A percentile compares a stretch with the other conserved stretches of the same genome.
phyloP scores from a whole-genome alignment of 2,888 invertebrate genomes.

The Protonemura montana region DNA sequence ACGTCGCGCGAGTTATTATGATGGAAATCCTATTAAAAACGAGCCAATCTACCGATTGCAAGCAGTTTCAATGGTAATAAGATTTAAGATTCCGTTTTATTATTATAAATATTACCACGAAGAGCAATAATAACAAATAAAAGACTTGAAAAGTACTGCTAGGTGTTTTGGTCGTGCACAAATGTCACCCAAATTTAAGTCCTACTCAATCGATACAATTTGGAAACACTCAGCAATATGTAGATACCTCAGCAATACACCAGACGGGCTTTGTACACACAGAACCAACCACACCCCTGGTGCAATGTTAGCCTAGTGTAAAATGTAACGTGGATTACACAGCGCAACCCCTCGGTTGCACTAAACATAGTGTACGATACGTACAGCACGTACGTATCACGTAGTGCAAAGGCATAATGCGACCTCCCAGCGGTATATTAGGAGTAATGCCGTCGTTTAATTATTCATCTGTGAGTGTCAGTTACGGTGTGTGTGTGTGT shows the following conservation, averaged over 20 bases:
- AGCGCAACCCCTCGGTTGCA: not conserved
- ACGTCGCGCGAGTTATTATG: no score
- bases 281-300: not conserved
- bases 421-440: not conserved
- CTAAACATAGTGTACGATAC: not conserved
- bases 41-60: no score
- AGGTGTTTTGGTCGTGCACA: no score
- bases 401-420: not conserved
- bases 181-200: no score
- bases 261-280: not conserved
- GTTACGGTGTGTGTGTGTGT: not conserved
- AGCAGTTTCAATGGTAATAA: no score
- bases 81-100: no score
- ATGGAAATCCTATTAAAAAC: no score
- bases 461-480: not conserved
- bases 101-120: no score
- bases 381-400: not conserved
- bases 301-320: not conserved
- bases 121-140: no score
- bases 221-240: no score
- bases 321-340: not conserved
- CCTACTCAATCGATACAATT: no score
- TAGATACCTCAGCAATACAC: not conserved
- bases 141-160: no score
- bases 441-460: not conserved